Evolutionary conservation across 2,888 invertebrate genomes (phyloP).

Genomic region (Metallyticus violacea): DNA sequence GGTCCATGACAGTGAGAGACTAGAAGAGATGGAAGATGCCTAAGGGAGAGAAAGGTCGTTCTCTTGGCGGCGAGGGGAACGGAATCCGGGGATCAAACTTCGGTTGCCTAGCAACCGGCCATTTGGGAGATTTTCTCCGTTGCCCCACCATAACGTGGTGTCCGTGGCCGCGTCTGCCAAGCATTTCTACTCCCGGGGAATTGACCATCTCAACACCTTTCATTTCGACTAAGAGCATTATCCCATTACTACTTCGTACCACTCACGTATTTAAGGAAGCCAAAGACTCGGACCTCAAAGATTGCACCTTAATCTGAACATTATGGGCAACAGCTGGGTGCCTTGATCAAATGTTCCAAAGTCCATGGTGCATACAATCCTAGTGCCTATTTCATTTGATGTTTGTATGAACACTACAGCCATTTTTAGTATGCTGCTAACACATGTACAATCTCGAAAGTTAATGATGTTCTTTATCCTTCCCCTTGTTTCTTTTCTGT

Average conservation of each 20-base stretch:
- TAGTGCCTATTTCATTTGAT: too few species aligned
- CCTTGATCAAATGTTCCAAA: too few species aligned
- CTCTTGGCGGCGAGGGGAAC: not conserved
- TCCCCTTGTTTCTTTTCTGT: too few species aligned
- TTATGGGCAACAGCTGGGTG: not conserved
- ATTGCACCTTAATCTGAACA: not conserved
- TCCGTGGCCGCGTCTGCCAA: not conserved
- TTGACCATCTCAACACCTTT: not conserved
- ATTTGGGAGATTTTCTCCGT: not conserved
- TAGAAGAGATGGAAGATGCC: not conserved
- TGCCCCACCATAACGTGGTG: not conserved
- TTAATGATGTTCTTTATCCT: too few species aligned
- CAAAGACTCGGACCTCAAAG: not conserved
- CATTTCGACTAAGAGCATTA: not conserved
- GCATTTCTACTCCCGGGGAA: not conserved
- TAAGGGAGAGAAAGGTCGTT: not conserved
- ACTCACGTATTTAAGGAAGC: not conserved
- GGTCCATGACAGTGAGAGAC: not conserved
- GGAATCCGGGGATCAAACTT: slow-evolving; percentile 14
- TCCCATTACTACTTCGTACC: not conserved
- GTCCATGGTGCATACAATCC: too few species aligned
- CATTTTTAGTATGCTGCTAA: too few species aligned
- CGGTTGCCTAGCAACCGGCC: slow-evolving; percentile 1
- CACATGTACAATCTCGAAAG: too few species aligned
- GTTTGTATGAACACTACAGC: too few species aligned